These are phyloP conservation scores for Crambe crambe DNA, from an alignment of 37 sponge, comb jelly and placozoan genomes.

Conservation along the genomic window DNA sequence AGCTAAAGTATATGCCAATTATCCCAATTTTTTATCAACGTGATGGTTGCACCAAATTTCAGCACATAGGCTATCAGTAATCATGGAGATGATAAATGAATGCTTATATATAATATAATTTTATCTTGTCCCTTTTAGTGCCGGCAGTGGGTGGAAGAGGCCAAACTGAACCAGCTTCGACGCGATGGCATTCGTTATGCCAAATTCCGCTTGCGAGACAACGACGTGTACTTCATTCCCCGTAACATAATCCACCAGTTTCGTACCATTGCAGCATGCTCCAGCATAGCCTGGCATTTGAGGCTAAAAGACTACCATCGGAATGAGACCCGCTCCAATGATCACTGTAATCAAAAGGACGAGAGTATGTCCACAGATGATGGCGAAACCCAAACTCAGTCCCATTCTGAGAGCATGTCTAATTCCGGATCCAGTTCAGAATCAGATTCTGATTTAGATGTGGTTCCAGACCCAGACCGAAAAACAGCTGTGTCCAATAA, in stretches of 20 bases:
- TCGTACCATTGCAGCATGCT: conserved; percentile 83
- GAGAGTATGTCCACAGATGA: too few species aligned
- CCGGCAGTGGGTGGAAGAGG: conserved; percentile 95
- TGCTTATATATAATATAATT: too few species aligned
- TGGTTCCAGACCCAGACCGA: not conserved
- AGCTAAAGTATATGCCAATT: too few species aligned
- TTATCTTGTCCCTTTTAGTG: conserved; percentile 52
- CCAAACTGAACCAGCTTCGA: conserved; percentile 90
- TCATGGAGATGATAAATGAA: too few species aligned
- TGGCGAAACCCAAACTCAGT: not conserved
- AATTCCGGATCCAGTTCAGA: conserved; percentile 5
- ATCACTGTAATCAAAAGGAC: not conserved
- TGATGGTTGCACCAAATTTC: too few species aligned
- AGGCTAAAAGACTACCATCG: conserved; percentile 57
- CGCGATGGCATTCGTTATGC: conserved; percentile 83
- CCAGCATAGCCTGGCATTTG: conserved; percentile 97
- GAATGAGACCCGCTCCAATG: not conserved
- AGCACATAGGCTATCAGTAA: too few species aligned
- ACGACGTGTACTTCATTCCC: conserved; percentile 98
- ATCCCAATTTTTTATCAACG: too few species aligned
- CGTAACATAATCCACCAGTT: conserved; percentile 97
- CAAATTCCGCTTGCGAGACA: conserved; percentile 70
- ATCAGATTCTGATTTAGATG: conserved; percentile 17
- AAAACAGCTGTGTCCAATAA: not conserved
- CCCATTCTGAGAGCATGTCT: conserved; percentile 14